Conservation (phyloP, 2,113 vertebrate genomes). For the Paramisgurnus dabryanus region DNA sequence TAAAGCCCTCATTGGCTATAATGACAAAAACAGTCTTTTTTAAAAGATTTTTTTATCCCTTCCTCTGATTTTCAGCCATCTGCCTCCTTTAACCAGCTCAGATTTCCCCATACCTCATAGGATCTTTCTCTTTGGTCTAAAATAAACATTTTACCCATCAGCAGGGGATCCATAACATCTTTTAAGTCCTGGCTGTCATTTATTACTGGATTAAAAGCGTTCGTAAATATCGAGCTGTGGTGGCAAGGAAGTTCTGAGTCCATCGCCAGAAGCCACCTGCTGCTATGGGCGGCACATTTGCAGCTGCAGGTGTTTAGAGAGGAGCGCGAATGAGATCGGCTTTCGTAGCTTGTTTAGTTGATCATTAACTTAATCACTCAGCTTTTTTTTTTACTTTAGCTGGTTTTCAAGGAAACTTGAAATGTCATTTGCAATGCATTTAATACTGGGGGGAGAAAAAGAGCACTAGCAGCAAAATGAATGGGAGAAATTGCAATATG, state of each 20-base stretch:
- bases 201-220: constrained; percentile 24
- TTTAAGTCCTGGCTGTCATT: constrained; percentile 11
- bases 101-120: constrained; percentile 8
- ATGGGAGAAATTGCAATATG: too few relatives aligned
- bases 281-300: background rate
- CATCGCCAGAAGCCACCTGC: constrained; percentile 35
- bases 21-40: constrained; percentile 28
- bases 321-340: background rate
- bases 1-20: constrained; percentile 13
- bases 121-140: constrained; percentile 16
- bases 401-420: background rate
- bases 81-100: constrained; percentile 4
- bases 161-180: constrained; percentile 28
- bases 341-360: constrained; percentile 23
- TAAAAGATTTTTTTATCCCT: background rate
- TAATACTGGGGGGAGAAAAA: background rate
- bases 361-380: background rate
- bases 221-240: constrained; percentile 27
- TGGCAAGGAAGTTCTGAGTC: background rate
- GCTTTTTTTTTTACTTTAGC: background rate
- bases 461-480: too few relatives aligned
- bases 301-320: background rate
- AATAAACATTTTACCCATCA: constrained; percentile 9
- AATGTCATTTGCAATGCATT: background rate
- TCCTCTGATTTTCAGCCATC: constrained; percentile 4